Evolutionary conservation across 2,888 invertebrate species (phyloP).

Genomic region (Tiphia femorata): DNA sequence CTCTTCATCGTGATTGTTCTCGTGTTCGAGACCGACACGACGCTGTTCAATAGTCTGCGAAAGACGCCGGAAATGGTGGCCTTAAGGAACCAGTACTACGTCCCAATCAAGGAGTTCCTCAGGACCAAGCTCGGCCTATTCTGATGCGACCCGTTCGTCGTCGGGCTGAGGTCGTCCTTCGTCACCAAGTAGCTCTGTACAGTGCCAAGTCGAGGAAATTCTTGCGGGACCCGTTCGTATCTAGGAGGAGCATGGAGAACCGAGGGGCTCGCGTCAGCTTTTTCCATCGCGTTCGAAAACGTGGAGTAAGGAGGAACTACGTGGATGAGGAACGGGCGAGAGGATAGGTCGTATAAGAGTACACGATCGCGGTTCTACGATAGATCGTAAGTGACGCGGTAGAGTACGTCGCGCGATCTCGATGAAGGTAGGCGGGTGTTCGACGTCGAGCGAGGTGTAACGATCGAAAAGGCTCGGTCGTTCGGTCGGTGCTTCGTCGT

Average conservation of each 20-base stretch:
- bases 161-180: conserved; percentile 35
- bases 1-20: conserved; percentile 79
- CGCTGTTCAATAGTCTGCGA: conserved; percentile 77
- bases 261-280: too few relatives aligned
- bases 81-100: conserved; percentile 84
- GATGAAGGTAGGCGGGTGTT: too few relatives aligned
- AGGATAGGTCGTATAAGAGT: too few relatives aligned
- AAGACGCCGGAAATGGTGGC: conserved; percentile 83
- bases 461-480: neutral
- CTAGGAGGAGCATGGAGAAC: too few relatives aligned
- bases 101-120: conserved; percentile 84
- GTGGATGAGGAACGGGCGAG: neutral
- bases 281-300: too few relatives aligned
- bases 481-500: neutral
- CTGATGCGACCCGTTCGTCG: conserved; percentile 67
- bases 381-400: neutral
- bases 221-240: conserved; percentile 7
- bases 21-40: conserved; percentile 84
- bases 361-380: too few relatives aligned
- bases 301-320: too few relatives aligned
- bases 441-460: neutral
- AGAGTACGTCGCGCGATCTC: neutral
- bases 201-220: conserved; percentile 48
- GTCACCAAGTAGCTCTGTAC: conserved; percentile 43
- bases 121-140: conserved; percentile 76